A percentile compares a stretch with the other conserved stretches of the same genome.
phyloP scores from a whole-genome alignment of 2,797 vertebrate genomes.

The Pygocentrus nattereri region DNA sequence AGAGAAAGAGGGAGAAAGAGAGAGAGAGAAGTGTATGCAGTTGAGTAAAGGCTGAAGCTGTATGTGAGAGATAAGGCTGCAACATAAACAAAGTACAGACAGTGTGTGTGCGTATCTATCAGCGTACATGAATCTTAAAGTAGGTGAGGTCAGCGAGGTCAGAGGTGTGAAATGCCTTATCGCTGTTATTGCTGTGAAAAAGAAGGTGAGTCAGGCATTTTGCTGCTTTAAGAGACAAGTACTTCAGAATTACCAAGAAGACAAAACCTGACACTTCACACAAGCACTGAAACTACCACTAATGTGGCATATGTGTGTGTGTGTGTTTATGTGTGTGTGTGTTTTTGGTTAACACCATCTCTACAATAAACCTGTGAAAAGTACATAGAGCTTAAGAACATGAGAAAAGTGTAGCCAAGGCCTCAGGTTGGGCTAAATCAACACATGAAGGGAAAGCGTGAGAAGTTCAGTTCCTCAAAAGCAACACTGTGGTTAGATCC shows the following conservation, averaged over 20 bases:
- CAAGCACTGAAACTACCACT: neutral
- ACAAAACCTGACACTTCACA: constrained; percentile 25
- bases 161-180: constrained; percentile 57
- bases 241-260: constrained; percentile 22
- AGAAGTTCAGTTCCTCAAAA: constrained; percentile 16
- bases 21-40: constrained; percentile 12
- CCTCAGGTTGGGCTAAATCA: neutral
- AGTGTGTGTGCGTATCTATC: constrained; percentile 27
- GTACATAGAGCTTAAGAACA: neutral
- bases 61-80: constrained; percentile 48
- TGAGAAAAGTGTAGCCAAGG: neutral
- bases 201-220: constrained; percentile 49
- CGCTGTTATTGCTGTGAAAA: constrained; percentile 50
- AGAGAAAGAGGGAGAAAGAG: constrained; percentile 21
- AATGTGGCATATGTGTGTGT: constrained; percentile 24
- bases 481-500: neutral
- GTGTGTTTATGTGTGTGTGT: constrained; percentile 40
- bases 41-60: constrained; percentile 49
- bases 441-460: neutral
- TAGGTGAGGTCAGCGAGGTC: constrained; percentile 25
- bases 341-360: constrained; percentile 18
- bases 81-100: constrained; percentile 42
- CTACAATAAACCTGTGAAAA: constrained; percentile 16
- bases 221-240: constrained; percentile 20
- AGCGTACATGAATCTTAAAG: neutral